Base-by-base conservation (phyloP, 1,140 invertebrate genomes). In the Aporrectodea caliginosa region DNA sequence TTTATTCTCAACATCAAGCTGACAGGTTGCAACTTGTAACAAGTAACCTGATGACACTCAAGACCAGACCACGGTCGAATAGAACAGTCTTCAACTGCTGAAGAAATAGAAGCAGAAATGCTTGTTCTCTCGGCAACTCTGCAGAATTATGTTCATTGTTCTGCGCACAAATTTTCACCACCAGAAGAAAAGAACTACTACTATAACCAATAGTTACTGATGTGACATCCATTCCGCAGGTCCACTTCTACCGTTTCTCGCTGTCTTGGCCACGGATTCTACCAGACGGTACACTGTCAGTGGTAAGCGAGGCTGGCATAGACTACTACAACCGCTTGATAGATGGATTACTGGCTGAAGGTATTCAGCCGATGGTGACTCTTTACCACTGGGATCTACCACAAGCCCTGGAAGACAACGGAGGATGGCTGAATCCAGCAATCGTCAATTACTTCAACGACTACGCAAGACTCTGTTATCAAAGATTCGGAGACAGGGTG, bases 241-340 rank as follows among this genome's bases (percentile, higher is more conserved):
- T 83, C 1, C 73, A 85, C 79, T 83, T 82, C 89, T 93, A 93
- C 83, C 89, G 92, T n/a, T 93, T 93, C 85, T 93, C 92, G 0
- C 89, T 93, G 80, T 91, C 92, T 0, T 93, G 92, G 92, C 86
- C 92, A 0, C 84, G 92, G 33, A 88, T 93, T 14, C 85, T 93
- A 72, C 92, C 92, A 0, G 90, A 88, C 22, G 92, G 92, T 34
- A 90, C 90, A 69, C 88, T 70, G 1, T 75, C 77, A 1, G 35
- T 16, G n/a, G 86, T 92, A n/a, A 93, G 92, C 83, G 87, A 88
- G 27, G 84, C 90, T 22, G 92, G 92, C 77, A 89, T 93, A 2
- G 86, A 90, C 33, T 93, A 92, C 82, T 93, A 93, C 82, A 91
- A 90, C 82, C 90, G 90, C 75, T 82, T 93, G 29, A 91, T 93